Evolutionary conservation across 64 coral and sea anemone species (phyloP).

Genomic region (Pachyseris speciosa): DNA sequence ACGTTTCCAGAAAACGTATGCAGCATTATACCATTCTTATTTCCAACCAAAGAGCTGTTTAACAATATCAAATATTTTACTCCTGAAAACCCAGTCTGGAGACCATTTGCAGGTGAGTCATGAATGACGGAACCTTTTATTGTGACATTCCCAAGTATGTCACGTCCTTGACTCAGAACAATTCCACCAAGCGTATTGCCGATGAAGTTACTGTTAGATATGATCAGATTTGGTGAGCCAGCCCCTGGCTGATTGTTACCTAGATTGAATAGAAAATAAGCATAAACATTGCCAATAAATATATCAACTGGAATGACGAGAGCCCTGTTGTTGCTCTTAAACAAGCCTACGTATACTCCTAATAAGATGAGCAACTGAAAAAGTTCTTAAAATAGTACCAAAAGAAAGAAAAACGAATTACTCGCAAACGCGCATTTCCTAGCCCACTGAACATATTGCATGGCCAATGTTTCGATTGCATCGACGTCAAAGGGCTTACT

Average conservation of each 20-base stretch:
- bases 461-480: too few species aligned
- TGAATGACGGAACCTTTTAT: background rate
- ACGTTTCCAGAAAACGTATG: conserved; percentile 2
- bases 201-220: conserved; percentile 4
- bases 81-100: background rate
- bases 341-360: too few species aligned
- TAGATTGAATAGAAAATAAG: background rate
- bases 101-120: background rate
- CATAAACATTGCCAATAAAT: too few species aligned
- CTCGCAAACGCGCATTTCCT: too few species aligned
- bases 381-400: too few species aligned
- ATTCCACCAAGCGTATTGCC: background rate
- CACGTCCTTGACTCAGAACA: background rate
- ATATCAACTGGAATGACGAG: too few species aligned
- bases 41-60: background rate
- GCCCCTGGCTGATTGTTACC: background rate
- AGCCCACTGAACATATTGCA: too few species aligned
- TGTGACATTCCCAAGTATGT: background rate
- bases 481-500: too few species aligned
- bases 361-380: too few species aligned
- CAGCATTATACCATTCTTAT: background rate
- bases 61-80: background rate
- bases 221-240: background rate
- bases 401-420: too few species aligned
- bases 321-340: too few species aligned